Evolutionary conservation across 2,797 vertebrate genomes (phyloP).

Genomic region (Pseudocheirus occidentalis): DNA sequence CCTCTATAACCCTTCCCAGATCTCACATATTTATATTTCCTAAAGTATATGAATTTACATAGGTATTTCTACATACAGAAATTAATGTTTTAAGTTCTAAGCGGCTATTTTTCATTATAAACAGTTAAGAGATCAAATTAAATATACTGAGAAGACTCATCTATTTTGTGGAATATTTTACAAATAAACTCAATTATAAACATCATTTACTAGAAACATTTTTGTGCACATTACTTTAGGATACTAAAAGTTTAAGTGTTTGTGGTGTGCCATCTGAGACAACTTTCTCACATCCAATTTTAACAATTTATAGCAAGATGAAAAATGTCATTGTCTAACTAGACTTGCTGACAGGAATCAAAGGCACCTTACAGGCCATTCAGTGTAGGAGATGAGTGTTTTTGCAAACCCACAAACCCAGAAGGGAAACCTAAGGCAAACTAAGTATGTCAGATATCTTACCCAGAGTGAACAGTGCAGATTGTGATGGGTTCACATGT

Average conservation of each 20-base stretch:
- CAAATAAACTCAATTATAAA: background rate
- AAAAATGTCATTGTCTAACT: background rate
- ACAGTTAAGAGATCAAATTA: background rate
- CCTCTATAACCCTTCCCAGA: background rate
- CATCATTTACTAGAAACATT: background rate
- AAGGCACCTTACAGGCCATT: background rate
- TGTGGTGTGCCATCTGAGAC: background rate
- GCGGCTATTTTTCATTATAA: background rate
- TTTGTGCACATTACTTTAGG: background rate
- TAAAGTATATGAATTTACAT: background rate
- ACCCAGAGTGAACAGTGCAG: background rate
- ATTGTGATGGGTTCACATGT: background rate
- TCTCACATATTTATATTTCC: background rate
- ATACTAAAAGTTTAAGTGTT: background rate
- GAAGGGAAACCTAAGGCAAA: background rate
- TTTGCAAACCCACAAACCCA: background rate
- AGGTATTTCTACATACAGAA: background rate
- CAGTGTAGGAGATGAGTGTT: background rate
- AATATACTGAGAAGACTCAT: background rate
- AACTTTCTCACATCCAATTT: background rate
- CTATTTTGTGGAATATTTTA: background rate
- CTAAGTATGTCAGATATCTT: background rate
- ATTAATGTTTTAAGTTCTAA: background rate
- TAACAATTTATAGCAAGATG: background rate
- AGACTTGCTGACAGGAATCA: background rate